phyloP scores from a whole-genome alignment of 1,140 invertebrate genomes.

The Bombus pyrosoma region DNA sequence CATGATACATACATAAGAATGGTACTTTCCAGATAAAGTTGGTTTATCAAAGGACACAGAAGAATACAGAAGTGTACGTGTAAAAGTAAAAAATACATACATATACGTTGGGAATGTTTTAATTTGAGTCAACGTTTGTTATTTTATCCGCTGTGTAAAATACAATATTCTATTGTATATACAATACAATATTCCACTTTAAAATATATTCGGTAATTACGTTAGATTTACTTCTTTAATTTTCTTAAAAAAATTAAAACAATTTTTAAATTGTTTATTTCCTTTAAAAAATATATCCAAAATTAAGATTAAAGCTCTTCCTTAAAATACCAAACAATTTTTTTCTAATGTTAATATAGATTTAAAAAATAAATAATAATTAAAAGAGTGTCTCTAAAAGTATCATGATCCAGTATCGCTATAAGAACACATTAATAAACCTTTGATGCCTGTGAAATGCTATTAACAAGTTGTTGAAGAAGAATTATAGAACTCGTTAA shows the following conservation, averaged over 20 bases:
- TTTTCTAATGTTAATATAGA: too few species aligned
- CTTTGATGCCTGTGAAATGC: too few species aligned
- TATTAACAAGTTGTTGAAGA: background rate
- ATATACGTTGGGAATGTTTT: too few species aligned
- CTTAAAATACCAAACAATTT: background rate
- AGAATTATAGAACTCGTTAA: background rate
- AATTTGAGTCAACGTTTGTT: too few species aligned
- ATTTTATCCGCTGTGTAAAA: too few species aligned
- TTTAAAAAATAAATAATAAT: background rate
- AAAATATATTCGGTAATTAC: too few species aligned
- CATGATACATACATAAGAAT: background rate
- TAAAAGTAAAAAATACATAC: background rate
- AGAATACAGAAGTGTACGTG: background rate
- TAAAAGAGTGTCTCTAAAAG: background rate
- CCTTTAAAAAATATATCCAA: background rate
- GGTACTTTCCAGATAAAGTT: constrained; percentile 22
- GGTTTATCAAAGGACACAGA: constrained; percentile 30
- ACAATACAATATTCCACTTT: too few species aligned
- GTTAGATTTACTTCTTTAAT: too few species aligned
- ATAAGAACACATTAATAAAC: background rate
- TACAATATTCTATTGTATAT: too few species aligned
- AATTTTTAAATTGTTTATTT: too few species aligned
- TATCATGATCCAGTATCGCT: background rate
- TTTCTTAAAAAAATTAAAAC: too few species aligned
- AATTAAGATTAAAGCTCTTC: background rate